Conservation (phyloP, 2,113 vertebrate species). For the Callorhinus ursinus region DNA sequence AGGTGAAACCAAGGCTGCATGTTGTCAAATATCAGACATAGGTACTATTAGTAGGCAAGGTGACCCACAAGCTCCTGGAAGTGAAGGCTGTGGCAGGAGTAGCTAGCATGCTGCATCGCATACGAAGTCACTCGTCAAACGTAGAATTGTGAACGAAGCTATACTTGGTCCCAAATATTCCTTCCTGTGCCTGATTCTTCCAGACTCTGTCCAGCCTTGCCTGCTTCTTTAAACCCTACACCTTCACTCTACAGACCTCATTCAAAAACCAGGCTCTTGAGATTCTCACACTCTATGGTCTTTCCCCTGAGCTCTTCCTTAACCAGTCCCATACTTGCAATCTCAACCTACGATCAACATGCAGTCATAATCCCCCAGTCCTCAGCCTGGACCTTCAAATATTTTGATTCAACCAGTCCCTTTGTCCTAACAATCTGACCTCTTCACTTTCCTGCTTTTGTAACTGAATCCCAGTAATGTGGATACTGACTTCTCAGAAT, state of each 20-base stretch:
- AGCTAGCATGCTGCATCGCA: too few relatives aligned
- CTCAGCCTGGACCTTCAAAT: background rate
- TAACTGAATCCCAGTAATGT: background rate
- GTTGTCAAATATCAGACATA: background rate
- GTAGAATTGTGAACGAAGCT: background rate
- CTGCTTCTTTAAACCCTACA: background rate
- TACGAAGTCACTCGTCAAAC: background rate
- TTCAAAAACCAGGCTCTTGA: background rate
- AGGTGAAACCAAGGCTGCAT: background rate
- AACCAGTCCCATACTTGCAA: background rate
- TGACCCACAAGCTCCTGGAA: background rate
- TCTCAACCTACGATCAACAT: background rate
- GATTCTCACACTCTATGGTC: background rate
- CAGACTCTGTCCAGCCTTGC: background rate
- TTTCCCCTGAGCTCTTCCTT: background rate
- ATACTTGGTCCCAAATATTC: background rate
- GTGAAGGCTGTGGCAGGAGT: background rate
- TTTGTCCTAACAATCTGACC: background rate
- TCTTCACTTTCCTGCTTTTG: background rate
- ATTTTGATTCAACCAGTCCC: background rate
- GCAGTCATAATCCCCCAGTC: background rate
- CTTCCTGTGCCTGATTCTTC: background rate
- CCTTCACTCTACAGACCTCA: background rate
- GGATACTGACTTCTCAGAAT: background rate
- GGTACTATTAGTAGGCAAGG: too few relatives aligned